Evolutionary conservation across 2,797 vertebrate species (phyloP).

Genomic region (Myotis planiceps): DNA sequence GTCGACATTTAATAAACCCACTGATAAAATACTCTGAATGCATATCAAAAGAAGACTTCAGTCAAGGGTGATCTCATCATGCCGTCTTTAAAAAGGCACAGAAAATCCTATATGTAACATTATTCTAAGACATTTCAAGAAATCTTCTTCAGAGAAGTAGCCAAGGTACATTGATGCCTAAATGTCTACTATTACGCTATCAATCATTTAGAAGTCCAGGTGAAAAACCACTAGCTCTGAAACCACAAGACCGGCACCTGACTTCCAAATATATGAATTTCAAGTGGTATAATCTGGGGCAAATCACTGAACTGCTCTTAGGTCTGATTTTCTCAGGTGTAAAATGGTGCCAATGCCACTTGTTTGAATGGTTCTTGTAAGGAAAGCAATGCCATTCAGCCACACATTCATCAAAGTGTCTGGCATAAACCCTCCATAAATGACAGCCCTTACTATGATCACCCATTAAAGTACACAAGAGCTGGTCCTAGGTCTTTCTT

Average conservation of each 20-base stretch:
- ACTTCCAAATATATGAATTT: neutral
- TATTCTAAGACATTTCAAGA: neutral
- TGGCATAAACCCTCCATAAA: neutral
- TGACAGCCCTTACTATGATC: neutral
- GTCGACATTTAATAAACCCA: neutral
- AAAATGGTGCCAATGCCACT: neutral
- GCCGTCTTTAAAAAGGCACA: neutral
- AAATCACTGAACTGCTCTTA: neutral
- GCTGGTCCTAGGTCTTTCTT: neutral
- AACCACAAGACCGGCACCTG: neutral
- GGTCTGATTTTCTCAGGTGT: neutral
- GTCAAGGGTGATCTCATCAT: neutral
- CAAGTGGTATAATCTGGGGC: neutral
- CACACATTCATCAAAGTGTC: neutral
- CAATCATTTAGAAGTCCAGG: neutral
- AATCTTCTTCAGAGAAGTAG: neutral
- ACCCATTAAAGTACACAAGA: neutral
- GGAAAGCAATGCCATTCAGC: neutral
- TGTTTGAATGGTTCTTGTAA: neutral
- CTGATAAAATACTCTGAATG: neutral
- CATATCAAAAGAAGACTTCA: neutral
- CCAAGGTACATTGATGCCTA: neutral
- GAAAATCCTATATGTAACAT: neutral
- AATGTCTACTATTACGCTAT: neutral
- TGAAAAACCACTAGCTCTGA: neutral